Percentiles rank a stretch among this genome's conserved stretches.
phyloP scores from a whole-genome alignment of 2,113 vertebrate species.

The Anguilla rostrata region DNA sequence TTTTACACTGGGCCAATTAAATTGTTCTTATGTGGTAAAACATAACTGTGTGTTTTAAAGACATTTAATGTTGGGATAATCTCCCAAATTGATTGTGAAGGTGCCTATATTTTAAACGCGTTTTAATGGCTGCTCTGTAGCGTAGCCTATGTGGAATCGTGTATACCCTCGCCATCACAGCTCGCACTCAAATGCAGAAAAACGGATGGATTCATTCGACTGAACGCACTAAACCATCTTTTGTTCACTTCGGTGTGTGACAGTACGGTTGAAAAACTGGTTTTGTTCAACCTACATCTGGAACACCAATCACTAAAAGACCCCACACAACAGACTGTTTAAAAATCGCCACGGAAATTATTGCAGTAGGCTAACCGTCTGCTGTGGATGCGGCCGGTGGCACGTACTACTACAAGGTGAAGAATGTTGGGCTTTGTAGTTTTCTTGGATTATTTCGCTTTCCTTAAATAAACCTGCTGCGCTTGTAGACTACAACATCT shows the following conservation, averaged over 20 bases:
- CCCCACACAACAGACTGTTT: background rate
- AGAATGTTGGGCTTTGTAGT: constrained; percentile 21
- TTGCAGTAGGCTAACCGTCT: background rate
- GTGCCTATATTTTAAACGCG: no score
- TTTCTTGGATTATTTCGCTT: background rate
- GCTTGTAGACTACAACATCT: no score
- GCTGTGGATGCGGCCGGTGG: background rate
- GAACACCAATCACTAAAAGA: background rate
- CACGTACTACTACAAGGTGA: constrained; percentile 7
- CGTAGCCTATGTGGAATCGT: no score
- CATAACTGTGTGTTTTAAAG: background rate
- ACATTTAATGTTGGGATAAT: background rate
- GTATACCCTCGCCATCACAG: background rate
- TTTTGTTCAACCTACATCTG: background rate
- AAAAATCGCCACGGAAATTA: background rate
- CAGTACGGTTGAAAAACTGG: background rate
- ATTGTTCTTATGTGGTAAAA: background rate
- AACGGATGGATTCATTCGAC: background rate
- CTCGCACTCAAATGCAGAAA: background rate
- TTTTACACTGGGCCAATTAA: no score
- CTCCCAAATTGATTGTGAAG: background rate
- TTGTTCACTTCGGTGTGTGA: background rate
- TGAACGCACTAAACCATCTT: background rate
- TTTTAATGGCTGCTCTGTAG: no score
- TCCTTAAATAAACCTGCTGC: background rate